Evolutionary conservation across 1,140 invertebrate genomes (phyloP), one percentile per base, ranked within the genome.

Genomic region (Archivesica marissinica): DNA sequence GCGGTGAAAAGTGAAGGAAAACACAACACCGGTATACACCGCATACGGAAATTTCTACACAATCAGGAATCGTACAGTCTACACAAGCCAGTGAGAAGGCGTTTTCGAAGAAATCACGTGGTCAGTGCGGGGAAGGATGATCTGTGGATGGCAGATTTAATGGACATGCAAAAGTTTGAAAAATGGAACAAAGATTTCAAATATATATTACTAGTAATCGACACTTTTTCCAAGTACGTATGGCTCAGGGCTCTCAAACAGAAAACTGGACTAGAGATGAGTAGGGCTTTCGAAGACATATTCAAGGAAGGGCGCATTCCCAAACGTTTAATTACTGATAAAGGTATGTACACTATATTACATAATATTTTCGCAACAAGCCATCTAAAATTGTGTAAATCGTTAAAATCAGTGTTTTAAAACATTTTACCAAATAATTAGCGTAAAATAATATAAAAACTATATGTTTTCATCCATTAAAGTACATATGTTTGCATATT

Each of bases 71-170:
- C 47, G 0, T 76, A 72, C 30, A 72, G 68, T 72, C 9, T 72
- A 17, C 68, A 72, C 28, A 44, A 72, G 44, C 68, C 68, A 9
- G 33, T 23, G 2, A 72, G 68, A 72, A 72, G 68, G 23, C 68
- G 68, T 2, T 72, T 41, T 72, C 2, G 6, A 38, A 41, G 41
- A 72, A 72, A 72, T 39, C 68, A 72, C 35, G 35, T 72, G 23
- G 23, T 72, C 11, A 38, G 35, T 38, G 68, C 35, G 41, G 72
- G 72, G 33, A 75, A 50, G 33, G 75, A 77, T 54, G 52, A 77
- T 77, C 13, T 77, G 75, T 77, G 75, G 75, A 77, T 77, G 75
- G 25, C 11, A 39, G 54, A 77, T 25, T 23, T 77, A 25, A 77
- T 77, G 2, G 75, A 77, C 39, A 59, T 77, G 54, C 15, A 38